These are phyloP conservation scores for Brachyptera risi DNA, from an alignment of 2,888 invertebrate species.

Conservation along the genomic window DNA sequence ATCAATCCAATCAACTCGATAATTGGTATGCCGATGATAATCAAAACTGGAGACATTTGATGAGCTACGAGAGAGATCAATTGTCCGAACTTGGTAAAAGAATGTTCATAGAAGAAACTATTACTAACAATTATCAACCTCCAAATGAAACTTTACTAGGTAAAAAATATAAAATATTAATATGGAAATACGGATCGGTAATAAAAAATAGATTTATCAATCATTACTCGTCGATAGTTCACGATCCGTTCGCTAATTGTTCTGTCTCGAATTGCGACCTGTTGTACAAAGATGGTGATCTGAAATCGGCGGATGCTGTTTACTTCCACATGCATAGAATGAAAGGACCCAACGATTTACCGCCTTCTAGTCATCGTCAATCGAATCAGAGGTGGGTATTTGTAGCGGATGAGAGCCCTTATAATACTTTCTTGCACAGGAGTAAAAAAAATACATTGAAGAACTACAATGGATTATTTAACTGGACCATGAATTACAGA, in stretches of 20 bases:
- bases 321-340: background rate
- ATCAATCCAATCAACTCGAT: too few relatives aligned
- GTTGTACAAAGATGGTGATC: background rate
- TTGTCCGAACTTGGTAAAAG: background rate
- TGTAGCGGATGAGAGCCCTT: background rate
- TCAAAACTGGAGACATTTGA: too few relatives aligned
- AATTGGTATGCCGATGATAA: too few relatives aligned
- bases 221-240: background rate
- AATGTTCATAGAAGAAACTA: background rate
- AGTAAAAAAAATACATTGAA: background rate
- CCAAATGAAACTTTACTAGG: too few relatives aligned
- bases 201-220: background rate
- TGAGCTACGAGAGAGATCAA: too few relatives aligned
- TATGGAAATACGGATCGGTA: background rate
- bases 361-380: background rate
- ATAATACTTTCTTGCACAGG: background rate
- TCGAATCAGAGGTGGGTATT: background rate
- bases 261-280: background rate
- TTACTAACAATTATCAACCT: background rate
- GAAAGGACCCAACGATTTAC: background rate
- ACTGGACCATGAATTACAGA: background rate
- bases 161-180: background rate
- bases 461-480: background rate
- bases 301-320: background rate
- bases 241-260: background rate